Percentiles rank a stretch among this genome's conserved stretches.
Evolutionary conservation across 2,113 vertebrate species (phyloP).

Genomic region (Pygoscelis antarcticus): DNA sequence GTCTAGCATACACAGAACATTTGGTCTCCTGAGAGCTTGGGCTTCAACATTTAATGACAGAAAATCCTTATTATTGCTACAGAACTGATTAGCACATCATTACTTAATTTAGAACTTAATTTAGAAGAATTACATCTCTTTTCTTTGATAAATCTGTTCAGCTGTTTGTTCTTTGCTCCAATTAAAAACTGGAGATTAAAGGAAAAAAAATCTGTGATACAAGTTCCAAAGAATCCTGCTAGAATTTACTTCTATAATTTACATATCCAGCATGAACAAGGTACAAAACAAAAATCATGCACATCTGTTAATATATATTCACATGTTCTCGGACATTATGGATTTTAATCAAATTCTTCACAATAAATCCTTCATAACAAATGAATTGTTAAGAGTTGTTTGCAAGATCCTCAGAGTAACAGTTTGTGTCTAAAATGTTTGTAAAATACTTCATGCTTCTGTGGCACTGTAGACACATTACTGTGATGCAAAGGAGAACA

Average conservation of each 20-base stretch:
- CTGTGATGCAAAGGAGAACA: background rate
- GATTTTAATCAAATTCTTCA: background rate
- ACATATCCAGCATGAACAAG: background rate
- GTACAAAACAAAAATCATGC: background rate
- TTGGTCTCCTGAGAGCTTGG: background rate
- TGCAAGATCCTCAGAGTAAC: background rate
- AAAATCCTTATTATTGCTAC: constrained; percentile 47
- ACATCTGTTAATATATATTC: background rate
- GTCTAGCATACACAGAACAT: constrained; percentile 15
- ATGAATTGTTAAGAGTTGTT: background rate
- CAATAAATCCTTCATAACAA: background rate
- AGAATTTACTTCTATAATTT: background rate
- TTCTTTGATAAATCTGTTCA: constrained; percentile 48
- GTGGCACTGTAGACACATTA: background rate
- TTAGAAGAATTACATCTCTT: constrained; percentile 39
- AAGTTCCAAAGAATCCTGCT: background rate
- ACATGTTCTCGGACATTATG: background rate
- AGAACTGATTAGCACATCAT: constrained; percentile 40
- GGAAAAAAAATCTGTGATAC: background rate
- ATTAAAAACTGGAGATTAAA: constrained; percentile 55
- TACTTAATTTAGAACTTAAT: constrained; percentile 51
- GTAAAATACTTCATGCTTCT: background rate
- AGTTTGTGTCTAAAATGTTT: background rate
- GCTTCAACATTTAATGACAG: constrained; percentile 34
- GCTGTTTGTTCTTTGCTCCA: constrained; percentile 38